phyloP scores from a whole-genome alignment of 2,113 vertebrate species.

The Lepus timidus region DNA sequence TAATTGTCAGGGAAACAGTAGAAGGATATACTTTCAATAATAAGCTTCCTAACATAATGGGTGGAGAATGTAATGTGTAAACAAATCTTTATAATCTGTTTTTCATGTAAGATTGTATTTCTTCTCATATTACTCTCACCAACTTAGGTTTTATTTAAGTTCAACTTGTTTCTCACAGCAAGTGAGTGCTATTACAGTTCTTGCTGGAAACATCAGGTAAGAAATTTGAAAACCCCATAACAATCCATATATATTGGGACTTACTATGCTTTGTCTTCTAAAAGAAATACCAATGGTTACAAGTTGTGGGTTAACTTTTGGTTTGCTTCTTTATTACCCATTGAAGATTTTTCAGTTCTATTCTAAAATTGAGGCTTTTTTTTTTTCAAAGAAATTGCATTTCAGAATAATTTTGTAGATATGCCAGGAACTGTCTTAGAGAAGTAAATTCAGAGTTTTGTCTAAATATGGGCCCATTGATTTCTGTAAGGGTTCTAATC shows the following conservation, averaged over 20 bases:
- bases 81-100: slow-evolving; percentile 55
- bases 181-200: background rate
- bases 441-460: background rate
- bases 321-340: background rate
- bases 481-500: background rate
- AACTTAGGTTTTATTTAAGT: slow-evolving; percentile 48
- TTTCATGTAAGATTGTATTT: slow-evolving; percentile 35
- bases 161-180: background rate
- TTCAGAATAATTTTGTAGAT: slow-evolving; percentile 32
- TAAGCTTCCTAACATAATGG: background rate
- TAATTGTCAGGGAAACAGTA: background rate
- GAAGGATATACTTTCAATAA: background rate
- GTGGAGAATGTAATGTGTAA: slow-evolving; percentile 8
- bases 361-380: background rate
- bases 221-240: slow-evolving; percentile 40
- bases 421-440: background rate
- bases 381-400: background rate
- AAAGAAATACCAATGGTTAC: background rate
- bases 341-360: background rate
- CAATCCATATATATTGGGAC: background rate
- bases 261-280: slow-evolving; percentile 6
- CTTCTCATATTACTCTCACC: background rate
- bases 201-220: slow-evolving; percentile 69
- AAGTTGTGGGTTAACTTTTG: background rate
- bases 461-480: background rate